Conservation (phyloP, 64 coral and sea anemone genomes). For the Actinia tenebrosa region DNA sequence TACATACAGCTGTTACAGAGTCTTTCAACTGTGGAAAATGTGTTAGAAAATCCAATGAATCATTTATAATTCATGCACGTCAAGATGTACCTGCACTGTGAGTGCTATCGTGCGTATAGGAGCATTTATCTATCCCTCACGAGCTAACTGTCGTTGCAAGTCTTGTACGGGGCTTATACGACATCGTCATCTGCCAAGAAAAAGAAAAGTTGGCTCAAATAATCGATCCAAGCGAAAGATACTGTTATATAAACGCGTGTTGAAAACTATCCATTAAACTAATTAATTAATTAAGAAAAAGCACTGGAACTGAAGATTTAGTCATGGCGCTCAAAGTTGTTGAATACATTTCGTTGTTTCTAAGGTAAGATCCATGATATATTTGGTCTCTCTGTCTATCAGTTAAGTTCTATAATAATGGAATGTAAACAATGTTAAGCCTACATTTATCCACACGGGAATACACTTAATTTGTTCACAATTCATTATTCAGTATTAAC, state of each 20-base stretch:
- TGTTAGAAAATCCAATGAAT: neutral
- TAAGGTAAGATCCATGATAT: neutral
- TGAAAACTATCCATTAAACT: neutral
- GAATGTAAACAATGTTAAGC: neutral
- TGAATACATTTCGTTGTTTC: neutral
- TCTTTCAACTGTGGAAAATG: neutral
- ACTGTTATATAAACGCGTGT: neutral
- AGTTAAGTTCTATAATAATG: neutral
- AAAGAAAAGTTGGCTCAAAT: too few relatives aligned
- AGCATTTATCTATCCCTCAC: too few relatives aligned
- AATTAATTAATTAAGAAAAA: neutral
- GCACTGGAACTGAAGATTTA: neutral
- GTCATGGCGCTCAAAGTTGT: neutral
- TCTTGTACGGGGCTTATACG: too few relatives aligned
- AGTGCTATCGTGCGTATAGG: too few relatives aligned
- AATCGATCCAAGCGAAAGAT: too few relatives aligned
- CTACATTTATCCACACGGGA: neutral
- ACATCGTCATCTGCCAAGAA: too few relatives aligned
- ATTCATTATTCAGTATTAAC: neutral
- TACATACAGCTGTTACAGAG: too few relatives aligned
- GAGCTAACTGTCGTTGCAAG: too few relatives aligned
- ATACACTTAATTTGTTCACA: neutral
- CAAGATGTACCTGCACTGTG: too few relatives aligned
- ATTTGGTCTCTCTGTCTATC: neutral
- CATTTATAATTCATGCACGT: neutral